Percentiles rank a stretch among this genome's conserved stretches.
Conservation (phyloP, 2,888 invertebrate species). For the Tiphia femorata region DNA sequence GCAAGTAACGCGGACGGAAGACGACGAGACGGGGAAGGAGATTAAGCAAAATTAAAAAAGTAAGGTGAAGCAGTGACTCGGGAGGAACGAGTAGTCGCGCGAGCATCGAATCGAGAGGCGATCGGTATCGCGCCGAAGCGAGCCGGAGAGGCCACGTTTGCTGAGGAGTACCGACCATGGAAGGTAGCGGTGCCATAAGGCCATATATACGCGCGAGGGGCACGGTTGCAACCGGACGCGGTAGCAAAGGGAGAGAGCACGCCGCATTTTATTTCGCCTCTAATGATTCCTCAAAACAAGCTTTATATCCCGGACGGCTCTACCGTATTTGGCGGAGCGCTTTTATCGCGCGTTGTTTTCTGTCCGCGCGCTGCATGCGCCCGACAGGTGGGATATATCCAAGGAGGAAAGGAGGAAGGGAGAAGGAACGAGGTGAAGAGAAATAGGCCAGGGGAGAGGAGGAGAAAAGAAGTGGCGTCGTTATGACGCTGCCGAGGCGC, state of each 20-base stretch:
- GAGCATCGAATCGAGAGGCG: not conserved
- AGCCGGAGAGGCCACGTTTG: constrained; percentile 27
- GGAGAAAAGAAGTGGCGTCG: constrained; percentile 34
- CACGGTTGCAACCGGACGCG: constrained; percentile 31
- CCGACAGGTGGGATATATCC: constrained; percentile 43
- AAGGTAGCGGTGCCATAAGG: constrained; percentile 36
- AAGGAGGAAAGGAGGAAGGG: constrained; percentile 32
- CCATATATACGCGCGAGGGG: constrained; percentile 35
- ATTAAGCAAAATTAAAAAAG: no score
- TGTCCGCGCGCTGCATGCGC: constrained; percentile 32
- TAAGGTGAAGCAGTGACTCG: no score
- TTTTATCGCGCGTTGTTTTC: constrained; percentile 54
- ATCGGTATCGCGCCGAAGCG: not conserved
- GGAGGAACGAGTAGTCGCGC: not conserved
- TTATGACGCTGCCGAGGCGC: constrained; percentile 21
- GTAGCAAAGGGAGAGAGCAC: constrained; percentile 32
- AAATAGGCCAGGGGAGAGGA: constrained; percentile 32
- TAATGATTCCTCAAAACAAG: constrained; percentile 60
- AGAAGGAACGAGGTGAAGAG: constrained; percentile 32
- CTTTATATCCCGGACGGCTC: constrained; percentile 48
- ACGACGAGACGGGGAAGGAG: no score
- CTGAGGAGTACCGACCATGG: constrained; percentile 26
- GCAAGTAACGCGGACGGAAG: no score
- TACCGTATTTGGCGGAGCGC: constrained; percentile 55
- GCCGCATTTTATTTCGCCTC: constrained; percentile 43